Base-by-base conservation (phyloP, 2,888 invertebrate species). In the Anoplius nigerrimus region DNA sequence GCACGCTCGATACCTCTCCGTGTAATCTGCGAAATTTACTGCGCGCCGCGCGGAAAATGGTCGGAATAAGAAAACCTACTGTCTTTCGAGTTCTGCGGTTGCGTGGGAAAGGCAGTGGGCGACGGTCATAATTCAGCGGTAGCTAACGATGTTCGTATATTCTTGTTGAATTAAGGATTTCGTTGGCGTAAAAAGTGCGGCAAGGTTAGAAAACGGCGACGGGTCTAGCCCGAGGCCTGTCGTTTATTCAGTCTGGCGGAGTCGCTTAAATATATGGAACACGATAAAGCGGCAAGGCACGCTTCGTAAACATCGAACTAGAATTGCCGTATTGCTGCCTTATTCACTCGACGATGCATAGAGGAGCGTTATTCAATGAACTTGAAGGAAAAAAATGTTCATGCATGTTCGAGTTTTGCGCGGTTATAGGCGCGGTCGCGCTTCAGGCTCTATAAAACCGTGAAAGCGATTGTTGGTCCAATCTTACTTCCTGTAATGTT, bases 1-100 rank as follows among this genome's bases (percentile, higher is more conserved):
- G 59, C 66, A 58, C 57, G 34, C 24, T 59, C 59, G 59, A 59
- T 59, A 20, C 55, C 57, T 27, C n/a, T 48, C 21, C 48, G 45
- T 54, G 55, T 48, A 66, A 60, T 24, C 51, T 21, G 11, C 4
- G 51, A 48, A 51, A 51, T 51, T n/a, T 21, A 51, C 51, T 51
- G 48, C 34, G 27, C 51, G 34, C 11, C 6, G 11, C 2, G 4
- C 11, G 34, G 11, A 34, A 34, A 11, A 1, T 34, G 11, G 11
- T 13, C 1, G 34, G 6, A 6, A 6, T 6, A 34, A 34, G 34
- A 34, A 34, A n/a, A 11, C 8, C 1, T 6, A 13, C 11, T 11
- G 6, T 1, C 11, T 34, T 34, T 34, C 11, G 34, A 11, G 11
- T 11, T 34, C 34, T n/a, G n/a, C n/a, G n/a, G n/a, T n/a, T n/a